Percentiles rank a stretch among this genome's conserved stretches.
These are phyloP conservation scores for Nothoprocta perdicaria DNA, from an alignment of 2,113 vertebrate genomes.

Conservation along the genomic window DNA sequence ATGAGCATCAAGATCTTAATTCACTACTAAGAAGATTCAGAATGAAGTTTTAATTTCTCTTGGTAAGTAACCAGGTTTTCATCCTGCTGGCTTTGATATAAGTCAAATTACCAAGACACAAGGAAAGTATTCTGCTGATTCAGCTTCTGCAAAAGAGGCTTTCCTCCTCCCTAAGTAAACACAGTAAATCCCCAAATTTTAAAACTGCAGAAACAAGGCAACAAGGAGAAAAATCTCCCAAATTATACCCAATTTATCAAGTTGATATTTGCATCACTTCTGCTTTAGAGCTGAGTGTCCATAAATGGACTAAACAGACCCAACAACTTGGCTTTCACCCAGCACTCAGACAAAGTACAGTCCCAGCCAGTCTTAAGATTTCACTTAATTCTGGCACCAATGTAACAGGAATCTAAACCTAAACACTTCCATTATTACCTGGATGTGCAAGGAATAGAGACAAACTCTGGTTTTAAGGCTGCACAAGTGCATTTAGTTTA, in stretches of 20 bases:
- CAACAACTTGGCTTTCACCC: not conserved
- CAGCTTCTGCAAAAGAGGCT: not conserved
- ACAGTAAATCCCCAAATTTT: not conserved
- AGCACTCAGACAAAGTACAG: not conserved
- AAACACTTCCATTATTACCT: not conserved
- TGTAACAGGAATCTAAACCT: not conserved
- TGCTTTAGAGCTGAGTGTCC: not conserved
- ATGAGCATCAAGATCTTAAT: not conserved
- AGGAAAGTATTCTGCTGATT: not conserved
- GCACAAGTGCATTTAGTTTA: not conserved
- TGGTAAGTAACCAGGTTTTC: not conserved
- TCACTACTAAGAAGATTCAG: not conserved
- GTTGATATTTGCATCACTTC: not conserved
- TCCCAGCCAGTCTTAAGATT: not conserved
- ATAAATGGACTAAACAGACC: not conserved
- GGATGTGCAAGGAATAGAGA: not conserved
- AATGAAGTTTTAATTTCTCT: not conserved
- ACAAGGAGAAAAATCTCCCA: not conserved
- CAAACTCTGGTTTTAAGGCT: not conserved
- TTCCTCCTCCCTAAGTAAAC: not conserved
- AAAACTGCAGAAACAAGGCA: not conserved
- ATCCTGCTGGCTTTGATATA: not conserved
- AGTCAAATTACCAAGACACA: not conserved
- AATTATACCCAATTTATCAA: not conserved
- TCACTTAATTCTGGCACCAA: not conserved